Evolutionary conservation across 2,797 vertebrate genomes (phyloP).

Genomic region (Sarcophilus harrisii): DNA sequence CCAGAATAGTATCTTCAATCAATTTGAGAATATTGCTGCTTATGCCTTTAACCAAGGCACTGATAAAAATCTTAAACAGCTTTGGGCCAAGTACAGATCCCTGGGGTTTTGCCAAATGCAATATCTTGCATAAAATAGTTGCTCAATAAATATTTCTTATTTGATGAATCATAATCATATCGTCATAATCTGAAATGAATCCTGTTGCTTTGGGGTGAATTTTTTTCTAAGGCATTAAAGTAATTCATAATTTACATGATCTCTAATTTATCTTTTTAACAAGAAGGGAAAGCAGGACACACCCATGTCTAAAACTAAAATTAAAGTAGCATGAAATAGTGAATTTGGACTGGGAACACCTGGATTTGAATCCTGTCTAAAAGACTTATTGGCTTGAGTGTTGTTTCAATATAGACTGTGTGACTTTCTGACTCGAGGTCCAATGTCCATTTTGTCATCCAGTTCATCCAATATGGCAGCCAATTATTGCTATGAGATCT

Average conservation of each 20-base stretch:
- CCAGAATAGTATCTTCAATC: background rate
- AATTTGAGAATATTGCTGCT: background rate
- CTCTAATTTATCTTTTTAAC: background rate
- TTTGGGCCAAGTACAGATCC: background rate
- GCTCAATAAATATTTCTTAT: background rate
- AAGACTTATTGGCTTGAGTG: background rate
- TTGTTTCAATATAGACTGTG: background rate
- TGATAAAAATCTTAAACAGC: background rate
- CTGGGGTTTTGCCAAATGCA: background rate
- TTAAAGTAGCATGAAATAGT: background rate
- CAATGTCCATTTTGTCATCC: background rate
- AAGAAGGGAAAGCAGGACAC: background rate
- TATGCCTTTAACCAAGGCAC: background rate
- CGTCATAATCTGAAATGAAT: background rate
- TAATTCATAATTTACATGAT: background rate
- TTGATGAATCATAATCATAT: background rate
- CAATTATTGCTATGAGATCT: background rate
- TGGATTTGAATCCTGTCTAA: background rate
- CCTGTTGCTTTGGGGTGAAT: background rate
- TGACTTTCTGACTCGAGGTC: background rate
- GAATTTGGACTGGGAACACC: background rate
- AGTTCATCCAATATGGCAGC: background rate
- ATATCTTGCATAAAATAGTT: background rate
- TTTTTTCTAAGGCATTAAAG: background rate
- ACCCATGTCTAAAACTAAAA: background rate